Base-by-base conservation (phyloP, 2,888 invertebrate species). In the Oscheius onirici region DNA sequence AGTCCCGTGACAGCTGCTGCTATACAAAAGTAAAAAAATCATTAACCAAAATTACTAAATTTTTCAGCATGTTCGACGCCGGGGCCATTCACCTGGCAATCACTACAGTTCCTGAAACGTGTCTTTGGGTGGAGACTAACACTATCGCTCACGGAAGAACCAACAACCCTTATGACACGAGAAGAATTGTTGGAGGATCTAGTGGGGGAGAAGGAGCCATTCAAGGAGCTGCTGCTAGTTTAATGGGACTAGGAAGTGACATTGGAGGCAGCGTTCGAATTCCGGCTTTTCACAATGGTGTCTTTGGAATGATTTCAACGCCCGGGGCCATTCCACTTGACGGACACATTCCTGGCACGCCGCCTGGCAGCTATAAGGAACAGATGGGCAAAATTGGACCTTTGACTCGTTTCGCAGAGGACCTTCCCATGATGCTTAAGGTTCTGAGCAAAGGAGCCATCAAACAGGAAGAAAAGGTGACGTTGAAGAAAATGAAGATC, bases 141-240 rank as follows among this genome's bases (percentile, higher is more conserved):
- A 68, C 26, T 26, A 13, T 28, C 15, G 17, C 40, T 3, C 57
- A 34, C 34, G 68, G 68, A 1, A n/a, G 20, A 10, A 68, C 57
- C 0, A n/a, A n/a, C 15, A 68, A 68, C 20, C 55, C 68, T 24
- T 68, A 57, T 57, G 68, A 68, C 24, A 41, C 46, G 5, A 34
- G 68, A 28, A 26, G 68, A 17, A 68, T 28, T 22, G 22, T 24
- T 3, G 68, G 68, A 28, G 68, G 68, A 15, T 68, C 68, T 10
- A 68, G 68, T 57, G 68, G 68, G 43, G 68, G 68, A 15, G 68
- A 68, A 40, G 68, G 54, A 44, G 68, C 68, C 8, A 40, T 58
- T 24, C 34, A 54, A 17, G 55, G 54, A 5, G 55, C 68, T 17
- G 68, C 26, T 20, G 68, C 68, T 22, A 63, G 49, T 20, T 20